These are phyloP conservation scores for Athene noctua DNA, from an alignment of 2,113 vertebrate species.

Conservation along the genomic window DNA sequence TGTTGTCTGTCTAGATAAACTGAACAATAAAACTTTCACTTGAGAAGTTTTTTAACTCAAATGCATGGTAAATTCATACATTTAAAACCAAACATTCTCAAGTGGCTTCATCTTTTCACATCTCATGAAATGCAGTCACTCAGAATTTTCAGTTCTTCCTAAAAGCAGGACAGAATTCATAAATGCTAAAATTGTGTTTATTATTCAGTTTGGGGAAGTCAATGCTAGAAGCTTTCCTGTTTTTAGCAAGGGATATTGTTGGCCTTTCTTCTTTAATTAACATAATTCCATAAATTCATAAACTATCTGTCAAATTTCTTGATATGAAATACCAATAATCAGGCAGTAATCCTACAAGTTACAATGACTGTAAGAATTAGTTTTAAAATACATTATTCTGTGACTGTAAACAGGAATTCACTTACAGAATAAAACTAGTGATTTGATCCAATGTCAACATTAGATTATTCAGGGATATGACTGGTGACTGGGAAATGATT, in stretches of 20 bases:
- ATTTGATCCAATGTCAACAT: background rate
- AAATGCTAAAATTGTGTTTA: background rate
- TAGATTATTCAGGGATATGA: background rate
- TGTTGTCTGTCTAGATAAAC: background rate
- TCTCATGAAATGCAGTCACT: background rate
- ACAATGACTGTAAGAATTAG: background rate
- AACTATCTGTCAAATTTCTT: background rate
- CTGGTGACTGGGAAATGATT: background rate
- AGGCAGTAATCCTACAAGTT: background rate
- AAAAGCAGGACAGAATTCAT: background rate
- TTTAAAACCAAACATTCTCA: background rate
- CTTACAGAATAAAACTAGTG: background rate
- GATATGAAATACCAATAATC: background rate
- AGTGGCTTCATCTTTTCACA: background rate
- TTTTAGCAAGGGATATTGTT: background rate
- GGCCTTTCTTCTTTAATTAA: background rate
- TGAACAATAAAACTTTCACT: background rate
- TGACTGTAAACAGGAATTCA: background rate
- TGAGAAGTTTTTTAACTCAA: background rate
- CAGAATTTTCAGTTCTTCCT: background rate
- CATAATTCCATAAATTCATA: background rate
- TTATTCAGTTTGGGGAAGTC: background rate
- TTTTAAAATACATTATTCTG: background rate
- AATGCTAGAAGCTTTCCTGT: background rate
- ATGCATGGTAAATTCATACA: background rate